phyloP scores from a whole-genome alignment of 2,797 vertebrate genomes.

The Naso thynnoides region DNA sequence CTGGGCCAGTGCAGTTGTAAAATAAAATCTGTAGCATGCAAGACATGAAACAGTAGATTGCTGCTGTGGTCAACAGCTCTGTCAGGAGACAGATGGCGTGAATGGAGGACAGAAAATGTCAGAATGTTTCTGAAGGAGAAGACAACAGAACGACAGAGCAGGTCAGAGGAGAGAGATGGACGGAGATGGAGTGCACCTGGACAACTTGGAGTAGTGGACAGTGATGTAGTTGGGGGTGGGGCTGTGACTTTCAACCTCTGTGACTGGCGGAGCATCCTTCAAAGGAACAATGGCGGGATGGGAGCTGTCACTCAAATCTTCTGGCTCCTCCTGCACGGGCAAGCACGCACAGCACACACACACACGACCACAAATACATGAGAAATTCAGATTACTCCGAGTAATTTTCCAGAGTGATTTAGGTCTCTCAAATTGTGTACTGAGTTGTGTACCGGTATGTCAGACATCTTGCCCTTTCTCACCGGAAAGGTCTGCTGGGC shows the following conservation, averaged over 20 bases:
- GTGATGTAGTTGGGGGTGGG: constrained; percentile 74
- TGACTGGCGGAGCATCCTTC: constrained; percentile 75
- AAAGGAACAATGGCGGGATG: constrained; percentile 84
- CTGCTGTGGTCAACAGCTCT: constrained; percentile 32
- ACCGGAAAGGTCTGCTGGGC: constrained; percentile 71
- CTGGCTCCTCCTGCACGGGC: constrained; percentile 76
- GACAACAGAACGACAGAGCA: neutral
- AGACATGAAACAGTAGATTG: constrained; percentile 35
- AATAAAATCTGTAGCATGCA: constrained; percentile 38
- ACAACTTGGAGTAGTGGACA: constrained; percentile 80
- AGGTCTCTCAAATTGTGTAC: neutral
- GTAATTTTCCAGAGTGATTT: neutral
- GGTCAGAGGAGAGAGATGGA: neutral
- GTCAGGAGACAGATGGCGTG: constrained; percentile 18
- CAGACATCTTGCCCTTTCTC: constrained; percentile 77
- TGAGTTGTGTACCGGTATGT: constrained; percentile 77
- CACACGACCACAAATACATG: neutral
- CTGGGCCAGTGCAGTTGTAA: constrained; percentile 22
- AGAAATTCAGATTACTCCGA: neutral
- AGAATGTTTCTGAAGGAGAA: neutral
- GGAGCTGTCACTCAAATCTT: constrained; percentile 80
- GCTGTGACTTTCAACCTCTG: constrained; percentile 57
- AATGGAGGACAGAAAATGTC: constrained; percentile 9
- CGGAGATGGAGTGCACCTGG: constrained; percentile 67
- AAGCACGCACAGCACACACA: constrained; percentile 14